Percentiles rank a stretch among this genome's conserved stretches.
Conservation (phyloP, 2,888 invertebrate species). For the Saturnia pavonia region DNA sequence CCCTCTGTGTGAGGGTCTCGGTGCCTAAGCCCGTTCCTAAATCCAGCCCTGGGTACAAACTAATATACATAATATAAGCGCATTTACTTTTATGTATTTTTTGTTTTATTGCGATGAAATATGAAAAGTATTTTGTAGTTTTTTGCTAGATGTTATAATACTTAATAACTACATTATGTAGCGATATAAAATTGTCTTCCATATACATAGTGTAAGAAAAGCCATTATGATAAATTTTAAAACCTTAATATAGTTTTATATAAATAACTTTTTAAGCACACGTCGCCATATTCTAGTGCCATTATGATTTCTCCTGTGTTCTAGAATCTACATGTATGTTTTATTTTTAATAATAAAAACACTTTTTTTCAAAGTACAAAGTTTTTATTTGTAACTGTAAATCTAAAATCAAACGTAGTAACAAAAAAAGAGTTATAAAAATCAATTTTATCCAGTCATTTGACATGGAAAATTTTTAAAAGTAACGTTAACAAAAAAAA, state of each 20-base stretch:
- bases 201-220: background rate
- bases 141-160: background rate
- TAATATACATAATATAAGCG: too few relatives aligned
- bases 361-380: slow-evolving; percentile 43
- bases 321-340: slow-evolving; percentile 21
- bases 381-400: slow-evolving; percentile 66
- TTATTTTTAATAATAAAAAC: slow-evolving; percentile 32
- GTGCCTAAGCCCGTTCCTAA: too few relatives aligned
- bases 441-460: slow-evolving; percentile 18
- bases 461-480: slow-evolving; percentile 37
- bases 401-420: slow-evolving; percentile 60
- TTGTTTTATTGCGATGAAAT: background rate
- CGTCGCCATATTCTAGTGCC: background rate
- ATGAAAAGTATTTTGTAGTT: background rate
- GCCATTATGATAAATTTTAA: background rate
- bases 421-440: slow-evolving; percentile 35
- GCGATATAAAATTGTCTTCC: background rate
- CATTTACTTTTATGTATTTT: background rate
- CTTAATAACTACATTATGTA: background rate
- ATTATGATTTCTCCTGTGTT: slow-evolving; percentile 3
- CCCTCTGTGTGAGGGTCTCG: too few relatives aligned
- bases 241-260: background rate
- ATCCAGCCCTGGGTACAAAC: too few relatives aligned
- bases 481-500: slow-evolving; percentile 45
- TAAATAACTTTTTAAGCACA: background rate